A percentile compares a stretch with the other conserved stretches of the same genome.
Evolutionary conservation across 2,797 vertebrate genomes (phyloP).

Genomic region (Rhincodon typus): DNA sequence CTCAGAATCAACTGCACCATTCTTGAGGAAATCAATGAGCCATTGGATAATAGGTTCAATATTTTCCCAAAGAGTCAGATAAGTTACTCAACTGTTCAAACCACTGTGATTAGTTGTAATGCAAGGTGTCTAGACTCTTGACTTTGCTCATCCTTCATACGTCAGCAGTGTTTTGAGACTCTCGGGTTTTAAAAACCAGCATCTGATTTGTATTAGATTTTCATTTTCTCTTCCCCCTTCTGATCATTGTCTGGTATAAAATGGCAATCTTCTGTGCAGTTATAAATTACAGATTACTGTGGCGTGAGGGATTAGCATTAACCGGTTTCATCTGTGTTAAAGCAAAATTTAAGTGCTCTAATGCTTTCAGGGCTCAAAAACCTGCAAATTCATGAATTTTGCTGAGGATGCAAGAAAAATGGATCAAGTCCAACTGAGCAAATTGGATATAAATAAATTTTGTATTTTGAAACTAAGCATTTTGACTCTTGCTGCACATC

Average conservation of each 20-base stretch:
- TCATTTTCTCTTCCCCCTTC: neutral
- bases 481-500: neutral
- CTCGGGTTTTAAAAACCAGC: neutral
- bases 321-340: neutral
- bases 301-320: neutral
- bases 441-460: neutral
- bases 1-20: neutral
- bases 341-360: neutral
- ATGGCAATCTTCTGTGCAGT: neutral
- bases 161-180: neutral
- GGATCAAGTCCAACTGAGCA: neutral
- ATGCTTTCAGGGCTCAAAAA: neutral
- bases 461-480: neutral
- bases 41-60: neutral
- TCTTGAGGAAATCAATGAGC: constrained; percentile 2
- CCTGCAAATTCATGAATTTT: neutral
- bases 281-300: neutral
- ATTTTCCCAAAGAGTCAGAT: neutral
- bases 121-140: neutral
- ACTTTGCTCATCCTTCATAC: neutral
- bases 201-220: neutral
- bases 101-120: neutral
- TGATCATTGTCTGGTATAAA: neutral
- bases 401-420: neutral
- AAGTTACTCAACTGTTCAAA: constrained; percentile 16